phyloP scores from a whole-genome alignment of 2,888 invertebrate genomes.

The Drosophila ustulata region DNA sequence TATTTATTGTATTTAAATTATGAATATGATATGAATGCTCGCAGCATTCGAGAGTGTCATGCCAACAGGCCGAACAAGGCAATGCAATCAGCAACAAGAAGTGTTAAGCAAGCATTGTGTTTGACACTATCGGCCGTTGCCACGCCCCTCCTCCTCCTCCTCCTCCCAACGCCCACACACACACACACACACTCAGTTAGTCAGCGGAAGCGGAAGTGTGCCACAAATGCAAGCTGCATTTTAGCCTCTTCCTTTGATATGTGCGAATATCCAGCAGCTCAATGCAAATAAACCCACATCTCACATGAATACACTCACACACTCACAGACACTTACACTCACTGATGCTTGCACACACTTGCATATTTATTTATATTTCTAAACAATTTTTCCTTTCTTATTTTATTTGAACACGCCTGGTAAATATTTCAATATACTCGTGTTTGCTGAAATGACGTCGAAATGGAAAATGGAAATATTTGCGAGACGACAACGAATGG shows the following conservation, averaged over 20 bases:
- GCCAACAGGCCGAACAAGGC: constrained; percentile 67
- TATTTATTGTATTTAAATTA: constrained; percentile 55
- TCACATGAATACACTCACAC: constrained; percentile 10
- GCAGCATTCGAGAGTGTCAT: constrained; percentile 40
- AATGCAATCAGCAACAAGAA: constrained; percentile 71
- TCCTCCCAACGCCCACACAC: background rate
- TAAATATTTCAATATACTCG: constrained; percentile 52
- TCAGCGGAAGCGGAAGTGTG: constrained; percentile 59
- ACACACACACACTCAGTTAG: constrained; percentile 7
- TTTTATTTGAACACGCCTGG: constrained; percentile 46
- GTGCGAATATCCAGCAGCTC: constrained; percentile 53
- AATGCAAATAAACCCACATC: constrained; percentile 30
- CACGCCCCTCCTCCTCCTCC: background rate
- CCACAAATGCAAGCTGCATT: constrained; percentile 73
- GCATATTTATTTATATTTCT: constrained; percentile 41
- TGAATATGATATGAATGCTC: constrained; percentile 31
- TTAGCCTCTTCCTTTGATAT: constrained; percentile 70
- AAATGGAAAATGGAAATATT: constrained; percentile 30
- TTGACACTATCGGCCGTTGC: constrained; percentile 60
- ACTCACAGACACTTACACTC: background rate
- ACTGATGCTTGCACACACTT: background rate
- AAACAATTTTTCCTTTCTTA: constrained; percentile 61
- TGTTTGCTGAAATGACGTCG: constrained; percentile 37
- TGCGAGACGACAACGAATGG: background rate
- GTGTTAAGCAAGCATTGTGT: constrained; percentile 78